Conservation (phyloP, 2,888 invertebrate species). For the Notocelia uddmanniana region DNA sequence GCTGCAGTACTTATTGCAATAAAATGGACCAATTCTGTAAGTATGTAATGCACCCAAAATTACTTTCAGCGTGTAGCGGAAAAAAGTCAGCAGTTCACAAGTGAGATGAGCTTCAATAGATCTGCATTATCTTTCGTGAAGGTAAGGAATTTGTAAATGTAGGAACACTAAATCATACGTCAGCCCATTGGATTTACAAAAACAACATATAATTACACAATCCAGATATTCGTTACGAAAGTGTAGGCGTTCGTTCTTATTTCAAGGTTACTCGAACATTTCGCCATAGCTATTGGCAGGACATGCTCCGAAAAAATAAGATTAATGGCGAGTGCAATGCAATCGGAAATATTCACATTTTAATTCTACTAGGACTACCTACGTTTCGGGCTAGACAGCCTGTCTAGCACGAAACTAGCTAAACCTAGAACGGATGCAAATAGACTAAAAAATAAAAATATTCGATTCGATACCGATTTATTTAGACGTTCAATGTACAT, state of each 20-base stretch:
- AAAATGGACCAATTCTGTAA: too few relatives aligned
- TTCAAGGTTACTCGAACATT: slow-evolving; percentile 67
- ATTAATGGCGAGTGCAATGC: slow-evolving; percentile 12
- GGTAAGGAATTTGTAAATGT: background rate
- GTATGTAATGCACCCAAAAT: too few relatives aligned
- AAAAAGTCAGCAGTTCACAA: background rate
- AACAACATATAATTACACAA: slow-evolving; percentile 48
- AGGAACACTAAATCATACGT: slow-evolving; percentile 27
- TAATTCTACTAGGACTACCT: slow-evolving; percentile 58
- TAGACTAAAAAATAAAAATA: slow-evolving; percentile 24
- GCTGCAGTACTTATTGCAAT: too few relatives aligned
- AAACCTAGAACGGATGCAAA: slow-evolving; percentile 48
- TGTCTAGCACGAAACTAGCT: too few relatives aligned
- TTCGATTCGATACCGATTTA: slow-evolving; percentile 29
- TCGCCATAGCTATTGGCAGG: slow-evolving; percentile 33
- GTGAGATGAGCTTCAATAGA: background rate
- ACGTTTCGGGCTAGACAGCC: slow-evolving; percentile 61
- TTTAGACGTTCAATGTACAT: slow-evolving; percentile 47
- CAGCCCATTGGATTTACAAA: slow-evolving; percentile 28
- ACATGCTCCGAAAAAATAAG: slow-evolving; percentile 4
- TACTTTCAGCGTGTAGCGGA: too few relatives aligned
- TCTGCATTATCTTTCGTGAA: background rate
- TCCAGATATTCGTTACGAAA: slow-evolving; percentile 62
- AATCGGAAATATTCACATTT: slow-evolving; percentile 30
- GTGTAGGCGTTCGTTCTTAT: slow-evolving; percentile 69